Percentiles rank a stretch among this genome's conserved stretches.
These are phyloP conservation scores for Apoderus coryli DNA, from an alignment of 2,888 invertebrate species.

Conservation along the genomic window DNA sequence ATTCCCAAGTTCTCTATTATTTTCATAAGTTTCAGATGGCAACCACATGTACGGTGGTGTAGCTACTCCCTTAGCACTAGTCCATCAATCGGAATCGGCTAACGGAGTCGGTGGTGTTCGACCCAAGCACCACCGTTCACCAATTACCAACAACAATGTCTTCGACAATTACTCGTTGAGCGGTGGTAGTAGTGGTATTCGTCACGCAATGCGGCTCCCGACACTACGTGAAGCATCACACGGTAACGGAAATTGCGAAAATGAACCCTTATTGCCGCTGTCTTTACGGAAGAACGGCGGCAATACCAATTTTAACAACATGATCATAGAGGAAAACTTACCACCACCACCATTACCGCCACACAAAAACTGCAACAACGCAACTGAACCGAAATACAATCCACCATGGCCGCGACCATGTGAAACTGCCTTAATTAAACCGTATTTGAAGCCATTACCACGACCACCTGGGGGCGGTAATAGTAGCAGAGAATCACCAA, in stretches of 20 bases:
- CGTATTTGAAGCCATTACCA: constrained; percentile 43
- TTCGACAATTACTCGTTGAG: too few relatives aligned
- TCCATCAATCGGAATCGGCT: too few relatives aligned
- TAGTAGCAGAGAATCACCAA: constrained; percentile 32
- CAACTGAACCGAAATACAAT: constrained; percentile 33
- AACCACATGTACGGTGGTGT: constrained; percentile 53
- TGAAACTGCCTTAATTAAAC: constrained; percentile 27
- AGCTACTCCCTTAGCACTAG: constrained; percentile 52
- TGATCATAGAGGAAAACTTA: constrained; percentile 34
- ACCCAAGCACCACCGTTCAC: constrained; percentile 37
- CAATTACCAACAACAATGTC: too few relatives aligned
- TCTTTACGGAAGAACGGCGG: constrained; percentile 21
- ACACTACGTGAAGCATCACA: constrained; percentile 39
- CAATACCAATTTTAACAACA: constrained; percentile 34
- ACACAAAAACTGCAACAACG: constrained; percentile 27
- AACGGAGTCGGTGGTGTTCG: constrained; percentile 34
- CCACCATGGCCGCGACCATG: constrained; percentile 49
- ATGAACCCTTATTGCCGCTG: constrained; percentile 39
- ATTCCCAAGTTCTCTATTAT: constrained; percentile 3
- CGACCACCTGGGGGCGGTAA: constrained; percentile 40
- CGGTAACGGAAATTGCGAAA: constrained; percentile 38
- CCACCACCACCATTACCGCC: constrained; percentile 49
- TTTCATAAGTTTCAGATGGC: constrained; percentile 22
- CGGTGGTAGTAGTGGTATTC: too few relatives aligned
- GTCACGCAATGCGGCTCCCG: constrained; percentile 37